A percentile compares a stretch with the other conserved stretches of the same genome.
phyloP scores from a whole-genome alignment of 2,888 invertebrate species.

The Melieria picta region DNA sequence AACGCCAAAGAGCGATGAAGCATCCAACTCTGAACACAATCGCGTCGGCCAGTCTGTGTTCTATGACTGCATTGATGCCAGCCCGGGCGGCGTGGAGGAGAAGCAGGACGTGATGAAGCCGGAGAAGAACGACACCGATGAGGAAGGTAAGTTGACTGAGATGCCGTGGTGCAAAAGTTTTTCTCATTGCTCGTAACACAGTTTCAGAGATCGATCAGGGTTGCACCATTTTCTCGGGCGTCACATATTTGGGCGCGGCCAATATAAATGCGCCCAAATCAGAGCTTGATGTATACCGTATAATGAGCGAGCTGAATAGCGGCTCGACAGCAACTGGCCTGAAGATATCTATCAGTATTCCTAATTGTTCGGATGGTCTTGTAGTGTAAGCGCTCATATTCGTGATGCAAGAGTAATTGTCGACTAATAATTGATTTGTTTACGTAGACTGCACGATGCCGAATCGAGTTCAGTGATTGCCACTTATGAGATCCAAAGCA shows the following conservation, averaged over 20 bases:
- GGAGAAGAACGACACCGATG: constrained; percentile 74
- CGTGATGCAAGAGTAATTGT: neutral
- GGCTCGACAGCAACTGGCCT: constrained; percentile 78
- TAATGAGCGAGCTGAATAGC: constrained; percentile 88
- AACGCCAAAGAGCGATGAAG: constrained; percentile 56
- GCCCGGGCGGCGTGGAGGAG: constrained; percentile 68
- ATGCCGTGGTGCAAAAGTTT: neutral
- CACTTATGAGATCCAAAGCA: constrained; percentile 90
- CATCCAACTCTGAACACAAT: constrained; percentile 61
- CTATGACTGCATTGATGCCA: constrained; percentile 65
- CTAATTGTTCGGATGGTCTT: constrained; percentile 89
- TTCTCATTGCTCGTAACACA: constrained; percentile 19
- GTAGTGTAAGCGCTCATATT: constrained; percentile 81
- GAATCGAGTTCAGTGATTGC: constrained; percentile 79
- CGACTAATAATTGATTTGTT: constrained; percentile 9
- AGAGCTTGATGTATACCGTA: constrained; percentile 90
- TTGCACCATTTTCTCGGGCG: constrained; percentile 90
- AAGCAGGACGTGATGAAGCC: constrained; percentile 85
- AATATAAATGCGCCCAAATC: constrained; percentile 92
- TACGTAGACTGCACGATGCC: constrained; percentile 82
- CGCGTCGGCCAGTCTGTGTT: constrained; percentile 66
- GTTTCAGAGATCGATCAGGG: constrained; percentile 88
- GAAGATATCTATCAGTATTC: constrained; percentile 91
- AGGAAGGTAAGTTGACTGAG: constrained; percentile 71
- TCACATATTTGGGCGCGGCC: constrained; percentile 92